Percentiles rank a stretch among this genome's conserved stretches.
Conservation (phyloP, 2,797 vertebrate genomes). For the Syndactyla subalaris region DNA sequence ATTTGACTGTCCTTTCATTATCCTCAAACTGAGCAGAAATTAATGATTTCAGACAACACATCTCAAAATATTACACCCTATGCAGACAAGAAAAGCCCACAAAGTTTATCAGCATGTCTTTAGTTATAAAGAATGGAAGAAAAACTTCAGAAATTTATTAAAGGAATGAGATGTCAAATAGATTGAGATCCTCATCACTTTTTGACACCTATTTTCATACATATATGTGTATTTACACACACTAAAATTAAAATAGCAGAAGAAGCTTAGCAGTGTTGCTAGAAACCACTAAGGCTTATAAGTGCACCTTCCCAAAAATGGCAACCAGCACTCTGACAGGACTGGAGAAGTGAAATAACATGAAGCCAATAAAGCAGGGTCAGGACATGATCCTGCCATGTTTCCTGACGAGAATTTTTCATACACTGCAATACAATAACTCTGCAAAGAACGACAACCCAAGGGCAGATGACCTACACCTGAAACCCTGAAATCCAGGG, state of each 20-base stretch:
- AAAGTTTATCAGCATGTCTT: not conserved
- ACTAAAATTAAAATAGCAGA: not conserved
- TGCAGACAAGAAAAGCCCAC: not conserved
- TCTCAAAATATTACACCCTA: not conserved
- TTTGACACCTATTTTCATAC: not conserved
- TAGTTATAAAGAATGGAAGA: not conserved
- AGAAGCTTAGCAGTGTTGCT: not conserved
- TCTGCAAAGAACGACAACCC: not conserved
- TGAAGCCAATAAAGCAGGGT: not conserved
- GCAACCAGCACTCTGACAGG: not conserved
- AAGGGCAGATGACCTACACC: not conserved
- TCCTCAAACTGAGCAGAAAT: not conserved
- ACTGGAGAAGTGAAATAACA: not conserved
- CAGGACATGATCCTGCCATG: not conserved
- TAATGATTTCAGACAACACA: rapidly evolving
- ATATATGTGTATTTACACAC: not conserved
- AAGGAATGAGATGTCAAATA: not conserved
- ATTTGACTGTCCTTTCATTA: not conserved
- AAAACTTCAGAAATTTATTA: not conserved
- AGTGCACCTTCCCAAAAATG: not conserved
- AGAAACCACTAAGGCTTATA: not conserved
- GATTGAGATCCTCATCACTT: not conserved
- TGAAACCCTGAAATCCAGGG: not conserved
- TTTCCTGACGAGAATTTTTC: not conserved
- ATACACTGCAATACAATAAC: not conserved